Evolutionary conservation across 1,140 invertebrate genomes (phyloP).

Genomic region (Macrostomum lignano): DNA sequence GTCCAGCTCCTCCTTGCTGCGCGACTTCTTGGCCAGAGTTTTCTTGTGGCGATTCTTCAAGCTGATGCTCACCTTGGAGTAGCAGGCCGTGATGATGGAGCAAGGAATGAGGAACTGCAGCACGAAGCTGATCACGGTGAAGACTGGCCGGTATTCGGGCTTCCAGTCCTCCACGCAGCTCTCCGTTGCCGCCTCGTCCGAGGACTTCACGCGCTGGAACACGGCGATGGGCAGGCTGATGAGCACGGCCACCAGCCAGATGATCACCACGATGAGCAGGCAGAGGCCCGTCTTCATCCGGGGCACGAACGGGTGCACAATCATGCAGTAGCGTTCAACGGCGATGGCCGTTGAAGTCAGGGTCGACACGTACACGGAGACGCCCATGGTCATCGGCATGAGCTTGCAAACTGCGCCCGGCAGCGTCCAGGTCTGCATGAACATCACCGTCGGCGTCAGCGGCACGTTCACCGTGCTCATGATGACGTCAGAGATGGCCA

Average conservation of each 20-base stretch:
- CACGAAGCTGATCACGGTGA: constrained; percentile 54
- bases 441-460: constrained; percentile 43
- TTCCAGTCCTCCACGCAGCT: constrained; percentile 69
- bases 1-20: constrained; percentile 31
- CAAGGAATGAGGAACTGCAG: constrained; percentile 78
- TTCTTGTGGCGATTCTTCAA: constrained; percentile 34
- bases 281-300: constrained; percentile 46
- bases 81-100: constrained; percentile 67
- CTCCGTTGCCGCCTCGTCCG: constrained; percentile 9
- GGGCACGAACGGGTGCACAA: constrained; percentile 65
- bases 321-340: constrained; percentile 75
- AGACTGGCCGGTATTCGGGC: constrained; percentile 36
- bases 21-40: constrained; percentile 39
- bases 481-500: constrained; percentile 71
- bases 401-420: constrained; percentile 56
- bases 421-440: constrained; percentile 57
- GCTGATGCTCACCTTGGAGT: constrained; percentile 58
- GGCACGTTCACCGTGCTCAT: constrained; percentile 66
- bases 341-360: constrained; percentile 80
- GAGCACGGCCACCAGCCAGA: constrained; percentile 59
- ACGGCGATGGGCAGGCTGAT: constrained; percentile 69
- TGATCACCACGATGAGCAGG: constrained; percentile 48
- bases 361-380: constrained; percentile 64
- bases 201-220: constrained; percentile 30
- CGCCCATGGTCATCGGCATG: constrained; percentile 53